phyloP scores from a whole-genome alignment of 1,140 invertebrate species.

The Matsumurasca onukii region DNA sequence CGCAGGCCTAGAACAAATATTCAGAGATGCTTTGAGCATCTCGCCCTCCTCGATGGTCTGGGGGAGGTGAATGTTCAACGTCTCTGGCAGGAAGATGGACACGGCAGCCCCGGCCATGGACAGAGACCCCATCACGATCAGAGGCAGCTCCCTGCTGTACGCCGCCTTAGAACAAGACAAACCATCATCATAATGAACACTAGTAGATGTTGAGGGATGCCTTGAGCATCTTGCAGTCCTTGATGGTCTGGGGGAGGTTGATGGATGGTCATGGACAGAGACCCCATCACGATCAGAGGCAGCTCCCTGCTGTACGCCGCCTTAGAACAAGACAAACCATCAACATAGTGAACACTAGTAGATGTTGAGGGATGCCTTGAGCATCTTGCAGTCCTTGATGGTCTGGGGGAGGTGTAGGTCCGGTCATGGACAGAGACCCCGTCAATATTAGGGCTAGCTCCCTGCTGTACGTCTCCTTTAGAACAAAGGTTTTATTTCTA shows the following conservation, averaged over 20 bases:
- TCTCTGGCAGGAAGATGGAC: slow-evolving; percentile 84
- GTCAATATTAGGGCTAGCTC: slow-evolving; percentile 77
- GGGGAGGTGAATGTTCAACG: slow-evolving; percentile 81
- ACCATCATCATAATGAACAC: too few species aligned
- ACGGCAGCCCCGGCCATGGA: slow-evolving; percentile 77
- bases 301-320: slow-evolving; percentile 63
- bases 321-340: slow-evolving; percentile 52
- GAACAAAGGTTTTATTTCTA: too few species aligned
- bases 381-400: slow-evolving; percentile 70
- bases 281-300: slow-evolving; percentile 84
- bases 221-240: slow-evolving; percentile 64
- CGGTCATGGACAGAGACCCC: slow-evolving; percentile 75
- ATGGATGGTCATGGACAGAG: slow-evolving; percentile 73
- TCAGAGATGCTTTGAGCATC: slow-evolving; percentile 6
- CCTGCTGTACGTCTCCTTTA: slow-evolving; percentile 63
- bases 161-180: slow-evolving; percentile 55
- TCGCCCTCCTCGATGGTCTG: slow-evolving; percentile 84
- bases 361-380: slow-evolving; percentile 11
- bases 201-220: slow-evolving; percentile 5
- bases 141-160: slow-evolving; percentile 65
- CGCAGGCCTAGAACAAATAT: slow-evolving; percentile 9
- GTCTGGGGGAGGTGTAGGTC: slow-evolving; percentile 85
- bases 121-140: slow-evolving; percentile 82
- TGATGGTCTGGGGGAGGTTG: slow-evolving; percentile 82
- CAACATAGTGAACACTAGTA: too few species aligned